Evolutionary conservation across 2,888 invertebrate species (phyloP), one percentile per base, ranked within the genome.

Genomic region (Amphiduros pacificus): DNA sequence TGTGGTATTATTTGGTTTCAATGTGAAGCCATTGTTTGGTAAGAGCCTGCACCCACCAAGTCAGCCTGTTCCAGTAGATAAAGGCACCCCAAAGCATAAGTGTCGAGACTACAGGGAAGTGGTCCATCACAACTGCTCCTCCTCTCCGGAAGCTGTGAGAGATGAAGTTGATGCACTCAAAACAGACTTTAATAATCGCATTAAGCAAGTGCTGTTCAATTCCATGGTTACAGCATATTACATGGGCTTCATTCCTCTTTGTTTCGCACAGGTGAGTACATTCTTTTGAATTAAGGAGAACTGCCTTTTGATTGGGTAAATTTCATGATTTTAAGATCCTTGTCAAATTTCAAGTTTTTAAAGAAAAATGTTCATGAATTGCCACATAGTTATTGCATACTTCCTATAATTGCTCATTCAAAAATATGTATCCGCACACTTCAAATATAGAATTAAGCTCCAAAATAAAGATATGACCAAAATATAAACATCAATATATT

Each of bases 201-300:
- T 96, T 75, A 94, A 94, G 82, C 92, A 93, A 82, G 90, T 94
- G 61, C 85, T 97, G 1, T 93, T 91, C 79, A 88, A 90, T 69
- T 91, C 94, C 0, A 87, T 94, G 49, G 82, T 92, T 5, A 91
- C 90, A 72, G 91, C 93, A 0, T 95, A 94, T 79, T 94, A 93
- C 80, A 89, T 92, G 48, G 91, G 92, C 61, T 91, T 94, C 77
- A 88, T 95, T 62, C 95, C 95, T 0, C 91, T 92, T 75, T 90
- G 91, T 78, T 93, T 95, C 85, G 90, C 92, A 32, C 91, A 91
- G 86, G 92, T 92, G 83, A 75, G 75, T 52, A 5, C 9, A 32
- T 11, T 31, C 6, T 14, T 31, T 20, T n/a, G n/a, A n/a, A n/a
- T n/a, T n/a, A n/a, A n/a, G n/a, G n/a, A n/a, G n/a, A n/a, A n/a